Conservation (phyloP, 2,797 vertebrate species). For the Mormyrops boulengeri region DNA sequence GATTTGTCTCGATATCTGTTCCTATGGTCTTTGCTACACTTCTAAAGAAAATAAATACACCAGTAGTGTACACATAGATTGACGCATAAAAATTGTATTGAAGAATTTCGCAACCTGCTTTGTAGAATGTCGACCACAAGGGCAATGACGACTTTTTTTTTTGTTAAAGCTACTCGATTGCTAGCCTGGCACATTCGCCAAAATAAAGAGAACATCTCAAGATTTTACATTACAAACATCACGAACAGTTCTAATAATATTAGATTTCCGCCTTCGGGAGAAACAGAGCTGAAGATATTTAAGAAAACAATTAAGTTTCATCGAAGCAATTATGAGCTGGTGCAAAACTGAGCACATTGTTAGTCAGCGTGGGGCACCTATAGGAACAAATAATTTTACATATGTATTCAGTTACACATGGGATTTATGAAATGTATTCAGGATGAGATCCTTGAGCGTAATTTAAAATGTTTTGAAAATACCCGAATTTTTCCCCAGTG, state of each 20-base stretch:
- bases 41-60: not conserved
- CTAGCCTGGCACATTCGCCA: not conserved
- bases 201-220: not conserved
- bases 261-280: not conserved
- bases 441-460: not conserved
- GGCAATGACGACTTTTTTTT: not conserved
- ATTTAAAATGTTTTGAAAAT: not conserved
- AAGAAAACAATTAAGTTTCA: not conserved
- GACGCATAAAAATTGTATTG: not conserved
- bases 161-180: not conserved
- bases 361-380: not conserved
- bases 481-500: not conserved
- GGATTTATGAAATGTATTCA: not conserved
- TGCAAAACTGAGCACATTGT: not conserved
- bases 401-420: not conserved
- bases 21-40: not conserved
- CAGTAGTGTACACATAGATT: not conserved
- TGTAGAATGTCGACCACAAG: not conserved
- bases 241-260: not conserved
- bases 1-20: not conserved
- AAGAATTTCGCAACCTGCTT: not conserved
- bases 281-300: not conserved
- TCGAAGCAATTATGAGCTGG: not conserved
- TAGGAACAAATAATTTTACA: not conserved
- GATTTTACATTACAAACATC: not conserved